Evolutionary conservation across 2,113 vertebrate species (phyloP), one percentile per base, ranked within the genome.

Genomic region (Eleginops maclovinus): DNA sequence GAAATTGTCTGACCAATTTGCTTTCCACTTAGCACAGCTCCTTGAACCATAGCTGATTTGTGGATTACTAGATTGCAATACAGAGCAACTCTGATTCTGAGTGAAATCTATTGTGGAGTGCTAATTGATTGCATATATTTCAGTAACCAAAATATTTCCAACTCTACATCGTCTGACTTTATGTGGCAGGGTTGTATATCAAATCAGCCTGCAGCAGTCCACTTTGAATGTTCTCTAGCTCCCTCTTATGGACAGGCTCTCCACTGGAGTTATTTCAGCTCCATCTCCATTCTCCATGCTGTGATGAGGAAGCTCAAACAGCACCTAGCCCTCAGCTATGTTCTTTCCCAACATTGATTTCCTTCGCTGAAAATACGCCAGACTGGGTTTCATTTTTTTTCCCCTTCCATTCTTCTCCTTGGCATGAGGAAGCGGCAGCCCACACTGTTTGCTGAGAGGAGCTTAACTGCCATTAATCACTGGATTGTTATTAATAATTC

Each of bases 171-270:
- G 19, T 16, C 36, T n/a, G 40, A 17, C 21, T 77, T 50, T 61
- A 72, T 87, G n/a, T 40, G 67, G 36, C n/a, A 59, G 21, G 73
- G 43, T 84, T 61, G 54, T 64, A 65, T 83, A 69, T 83, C 60
- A 71, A 69, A 41, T 62, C 28, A 15, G 21, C 78, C 65, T 75
- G 63, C 21, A 83, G 53, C 70, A 66, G 31, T 36, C 62, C 47
- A 36, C 81, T 86, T 82, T 86, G 85, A 36, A 85, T 90, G 73
- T 90, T 92, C 83, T 87, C 75, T 77, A 91, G 92, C 93, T 80
- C 92, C 93, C 92, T 88, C 92, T 93, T 88, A 88, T 91, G 94
- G 91, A 81, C 84, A 77, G 63, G 82, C 68, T n/a, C 53, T 19
- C 47, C 50, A 64, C 51, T 79, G 59, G 76, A 83, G 65, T 77